These are phyloP conservation scores for Clanis bilineata DNA, from an alignment of 2,888 invertebrate species.

Conservation along the genomic window DNA sequence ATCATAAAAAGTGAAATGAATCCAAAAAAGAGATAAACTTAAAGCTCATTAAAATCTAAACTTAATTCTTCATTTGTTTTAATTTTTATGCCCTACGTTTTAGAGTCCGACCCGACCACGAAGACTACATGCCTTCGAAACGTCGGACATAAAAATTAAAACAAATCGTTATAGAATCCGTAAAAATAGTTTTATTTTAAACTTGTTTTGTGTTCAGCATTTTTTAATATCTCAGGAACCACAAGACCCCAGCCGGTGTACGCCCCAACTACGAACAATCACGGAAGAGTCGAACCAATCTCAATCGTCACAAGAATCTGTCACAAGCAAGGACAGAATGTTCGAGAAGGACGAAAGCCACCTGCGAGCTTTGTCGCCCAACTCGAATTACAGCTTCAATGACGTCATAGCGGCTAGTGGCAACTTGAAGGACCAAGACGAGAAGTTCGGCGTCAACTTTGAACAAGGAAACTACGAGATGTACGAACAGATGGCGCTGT, in stretches of 20 bases:
- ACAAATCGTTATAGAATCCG: no score
- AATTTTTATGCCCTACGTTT: no score
- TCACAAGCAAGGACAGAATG: slow-evolving; percentile 41
- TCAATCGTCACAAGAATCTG: slow-evolving; percentile 64
- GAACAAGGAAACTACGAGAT: slow-evolving; percentile 65
- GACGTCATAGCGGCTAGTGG: slow-evolving; percentile 58
- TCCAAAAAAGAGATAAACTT: no score
- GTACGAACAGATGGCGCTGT: slow-evolving; percentile 74
- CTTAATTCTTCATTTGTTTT: no score
- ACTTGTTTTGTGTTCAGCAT: no score
- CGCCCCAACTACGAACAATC: slow-evolving; percentile 23
- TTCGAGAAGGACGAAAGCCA: slow-evolving; percentile 71
- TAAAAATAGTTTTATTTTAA: no score
- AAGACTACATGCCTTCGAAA: no score
- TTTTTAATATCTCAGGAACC: slow-evolving; percentile 30
- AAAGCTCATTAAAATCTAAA: no score
- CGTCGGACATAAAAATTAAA: no score
- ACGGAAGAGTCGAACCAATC: slow-evolving; percentile 52
- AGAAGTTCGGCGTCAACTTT: slow-evolving; percentile 50
- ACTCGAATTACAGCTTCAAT: slow-evolving; percentile 68
- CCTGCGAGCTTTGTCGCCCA: slow-evolving; percentile 64
- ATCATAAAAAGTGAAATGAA: no score
- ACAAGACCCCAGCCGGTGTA: slow-evolving; percentile 23
- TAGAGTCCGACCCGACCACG: no score
- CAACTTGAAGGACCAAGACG: slow-evolving; percentile 50